phyloP scores from a whole-genome alignment of 2,888 invertebrate genomes.

The Plebejus melissa region DNA sequence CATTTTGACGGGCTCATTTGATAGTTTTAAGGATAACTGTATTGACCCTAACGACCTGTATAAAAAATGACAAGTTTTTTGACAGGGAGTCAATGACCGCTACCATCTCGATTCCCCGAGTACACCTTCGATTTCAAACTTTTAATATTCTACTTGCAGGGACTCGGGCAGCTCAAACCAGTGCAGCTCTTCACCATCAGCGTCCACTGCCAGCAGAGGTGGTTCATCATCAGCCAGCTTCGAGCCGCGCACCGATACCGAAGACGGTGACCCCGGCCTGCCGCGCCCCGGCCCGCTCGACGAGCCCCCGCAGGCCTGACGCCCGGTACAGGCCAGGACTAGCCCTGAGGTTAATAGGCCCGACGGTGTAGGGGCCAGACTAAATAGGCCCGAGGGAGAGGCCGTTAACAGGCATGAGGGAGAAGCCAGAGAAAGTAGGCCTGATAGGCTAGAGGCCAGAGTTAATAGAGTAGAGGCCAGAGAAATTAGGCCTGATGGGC shows the following conservation, averaged over 20 bases:
- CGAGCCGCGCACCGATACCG: slow-evolving; percentile 33
- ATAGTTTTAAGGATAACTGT: no score
- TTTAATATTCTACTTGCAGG: slow-evolving; percentile 39
- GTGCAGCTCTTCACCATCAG: slow-evolving; percentile 45
- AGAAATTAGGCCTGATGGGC: slow-evolving; percentile 59
- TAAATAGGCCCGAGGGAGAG: neutral
- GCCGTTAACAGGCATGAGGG: neutral
- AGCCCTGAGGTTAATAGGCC: neutral
- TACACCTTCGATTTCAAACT: neutral
- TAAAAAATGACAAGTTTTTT: no score
- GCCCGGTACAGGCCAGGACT: neutral
- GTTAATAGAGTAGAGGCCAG: neutral
- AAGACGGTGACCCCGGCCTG: slow-evolving; percentile 44
- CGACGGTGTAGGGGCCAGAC: neutral
- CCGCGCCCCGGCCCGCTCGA: slow-evolving; percentile 68
- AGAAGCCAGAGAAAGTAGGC: slow-evolving; percentile 49
- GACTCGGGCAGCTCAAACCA: slow-evolving; percentile 47
- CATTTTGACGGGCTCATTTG: no score
- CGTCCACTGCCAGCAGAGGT: slow-evolving; percentile 43
- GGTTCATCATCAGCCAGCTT: slow-evolving; percentile 41
- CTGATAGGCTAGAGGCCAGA: slow-evolving; percentile 45
- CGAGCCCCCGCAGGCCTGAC: slow-evolving; percentile 75
- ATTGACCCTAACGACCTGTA: no score
- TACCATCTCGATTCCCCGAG: no score
- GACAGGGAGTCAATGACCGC: no score